Percentiles rank a stretch among this genome's conserved stretches.
phyloP scores from a whole-genome alignment of 2,888 invertebrate genomes.

The Plusia festucae region DNA sequence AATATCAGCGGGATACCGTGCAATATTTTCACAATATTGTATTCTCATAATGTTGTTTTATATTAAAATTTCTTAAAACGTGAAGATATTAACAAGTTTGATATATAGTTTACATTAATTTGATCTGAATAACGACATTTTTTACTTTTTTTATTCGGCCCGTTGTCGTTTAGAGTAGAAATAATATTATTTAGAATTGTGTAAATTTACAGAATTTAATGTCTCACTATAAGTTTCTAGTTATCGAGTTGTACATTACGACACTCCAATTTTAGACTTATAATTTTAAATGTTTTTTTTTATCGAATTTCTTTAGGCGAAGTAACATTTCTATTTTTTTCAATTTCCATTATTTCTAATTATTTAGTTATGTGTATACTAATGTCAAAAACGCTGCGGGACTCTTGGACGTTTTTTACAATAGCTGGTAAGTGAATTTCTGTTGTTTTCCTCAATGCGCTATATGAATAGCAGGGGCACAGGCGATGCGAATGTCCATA shows the following conservation, averaged over 20 bases:
- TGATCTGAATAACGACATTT: conserved; percentile 41
- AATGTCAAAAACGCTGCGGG: conserved; percentile 73
- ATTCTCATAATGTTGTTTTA: conserved; percentile 74
- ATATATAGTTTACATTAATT: conserved; percentile 60
- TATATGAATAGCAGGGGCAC: conserved; percentile 56
- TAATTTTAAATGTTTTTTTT: background rate
- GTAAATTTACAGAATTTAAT: background rate
- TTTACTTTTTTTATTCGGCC: conserved; percentile 8
- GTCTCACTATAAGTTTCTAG: background rate
- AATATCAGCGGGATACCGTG: conserved; percentile 84
- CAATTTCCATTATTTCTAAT: conserved; percentile 46
- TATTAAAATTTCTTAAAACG: conserved; percentile 63
- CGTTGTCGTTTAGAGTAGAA: background rate
- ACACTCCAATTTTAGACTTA: background rate
- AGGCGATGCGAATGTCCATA: conserved; percentile 64
- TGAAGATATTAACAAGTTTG: conserved; percentile 64
- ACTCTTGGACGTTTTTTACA: conserved; percentile 67
- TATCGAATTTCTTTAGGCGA: too few species aligned
- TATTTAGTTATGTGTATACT: conserved; percentile 16
- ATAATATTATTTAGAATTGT: background rate
- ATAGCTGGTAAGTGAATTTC: conserved; percentile 47
- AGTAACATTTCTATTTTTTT: conserved; percentile 62
- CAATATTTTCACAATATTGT: conserved; percentile 85
- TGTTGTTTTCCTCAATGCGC: conserved; percentile 52
- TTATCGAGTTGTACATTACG: background rate